Base-by-base conservation (phyloP, 2,797 vertebrate species). In the Onychomys arenicola region DNA sequence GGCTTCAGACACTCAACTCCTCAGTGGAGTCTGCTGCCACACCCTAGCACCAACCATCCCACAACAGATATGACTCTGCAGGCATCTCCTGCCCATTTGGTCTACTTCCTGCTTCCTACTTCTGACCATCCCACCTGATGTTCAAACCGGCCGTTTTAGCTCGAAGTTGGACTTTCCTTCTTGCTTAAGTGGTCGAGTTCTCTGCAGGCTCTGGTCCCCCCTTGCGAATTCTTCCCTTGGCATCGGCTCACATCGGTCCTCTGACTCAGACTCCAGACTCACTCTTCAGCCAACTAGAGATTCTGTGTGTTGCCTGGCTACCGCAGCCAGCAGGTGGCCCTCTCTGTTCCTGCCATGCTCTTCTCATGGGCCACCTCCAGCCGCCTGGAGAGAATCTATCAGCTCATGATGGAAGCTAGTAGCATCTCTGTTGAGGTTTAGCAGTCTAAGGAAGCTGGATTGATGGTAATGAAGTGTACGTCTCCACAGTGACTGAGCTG, bases 101-200 rank as follows among this genome's bases (percentile, higher is more conserved):
- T 46, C 40, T 37, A 5, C 21, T 89, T 83, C 65, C 17, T 88
- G 43, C 69, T n/a, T 77, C 69, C 8, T 5, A 2, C 6, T n/a
- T 61, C 63, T 69, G 34, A 78, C 34, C 75, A 21, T 69, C 55
- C 49, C 52, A 23, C 63, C 78, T 19, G 37, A 46, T 14, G 43
- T 34, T 69, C 27, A 4, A 2, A 34, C 82, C 46, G 49, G 32
- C 69, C 88, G 7, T 40, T 61, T 34, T 59, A 78, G 77, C 52
- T 92, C 63, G 29, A 57, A 67, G 25, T 14, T 61, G 34, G 75
- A 1, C 34, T 91, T 89, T 77, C 65, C 69, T 71, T 92, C 85
- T 69, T 16, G 59, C 55, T 23, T 7, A 76, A 34, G 0, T 37
- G 13, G 27, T 65, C 52, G 78, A 69, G 19, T 16, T 29, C 76